Base-by-base conservation (phyloP, 1,140 invertebrate species). In the Littorina saxatilis region DNA sequence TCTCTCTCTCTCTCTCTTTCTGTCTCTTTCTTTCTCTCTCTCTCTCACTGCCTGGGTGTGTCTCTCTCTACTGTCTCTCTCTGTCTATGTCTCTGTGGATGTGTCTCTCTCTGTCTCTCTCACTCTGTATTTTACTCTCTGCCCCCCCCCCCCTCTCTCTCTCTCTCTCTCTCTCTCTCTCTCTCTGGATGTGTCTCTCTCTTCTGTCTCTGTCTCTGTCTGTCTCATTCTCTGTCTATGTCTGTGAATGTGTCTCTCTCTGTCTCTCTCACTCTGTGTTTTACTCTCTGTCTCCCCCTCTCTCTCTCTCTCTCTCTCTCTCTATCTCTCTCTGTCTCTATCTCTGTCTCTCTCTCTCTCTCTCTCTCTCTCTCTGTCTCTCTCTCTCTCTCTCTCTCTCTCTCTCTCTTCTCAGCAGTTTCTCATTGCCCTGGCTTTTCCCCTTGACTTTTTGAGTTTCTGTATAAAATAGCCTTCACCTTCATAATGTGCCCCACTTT, bases 1-100 rank as follows among this genome's bases (percentile, higher is more conserved):
- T 58, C 63, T 37, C 63, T 37, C 63, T 37, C 63, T 37, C 63
- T 68, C 63, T 68, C 63, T 68, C 63, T 58, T 27, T 58, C 7
- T 58, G 9, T 50, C 47, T 50, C 47, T 50, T 20, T 50, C 47
- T 50, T n/a, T n/a, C 58, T n/a, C 58, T n/a, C 13, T 35, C 63
- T 32, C 63, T 35, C 63, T 32, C 29, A 15, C 4, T n/a, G 17
- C 27, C 55, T 23, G 3, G 4, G 17, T 23, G 27, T 11, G 27
- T 11, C 29, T 11, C 13, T 35, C 63, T 32, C 63, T 35, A 58
- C 29, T 68, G 27, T 27, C 27, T 27, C 29, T 68, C 29, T 68
- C 15, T 68, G 27, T 68, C 9, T 68, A 5, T 32, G 4, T 35
- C 29, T 13, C 15, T 35, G 63, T 68, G 15, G 9, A 5, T 68